Base-by-base conservation (phyloP, 2,888 invertebrate genomes). In the Trimorus sp. region DNA sequence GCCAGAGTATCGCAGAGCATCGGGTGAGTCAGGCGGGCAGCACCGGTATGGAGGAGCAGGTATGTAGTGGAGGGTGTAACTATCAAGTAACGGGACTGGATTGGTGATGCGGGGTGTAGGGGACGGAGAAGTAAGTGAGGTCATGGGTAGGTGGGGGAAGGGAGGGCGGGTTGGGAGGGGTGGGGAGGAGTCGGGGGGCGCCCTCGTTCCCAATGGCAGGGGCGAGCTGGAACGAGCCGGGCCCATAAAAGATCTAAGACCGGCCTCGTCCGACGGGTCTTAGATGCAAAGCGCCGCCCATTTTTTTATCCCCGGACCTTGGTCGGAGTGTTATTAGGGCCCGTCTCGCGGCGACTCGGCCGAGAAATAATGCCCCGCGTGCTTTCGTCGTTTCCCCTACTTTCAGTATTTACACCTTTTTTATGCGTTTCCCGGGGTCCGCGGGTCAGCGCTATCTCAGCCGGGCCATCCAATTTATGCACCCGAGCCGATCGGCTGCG, bases 271-370 rank as follows among this genome's bases (percentile, higher is more conserved):
- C 73, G 59, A 53, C 56, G 73, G 26, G 86, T 83, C 85, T 85
- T 84, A 88, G 87, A 87, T 90, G 88, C 89, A 90, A 90, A 85
- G 90, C 90, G 87, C 91, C 91, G 91, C 91, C 91, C 91, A 91
- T 91, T 91, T 91, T 91, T 91, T 89, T 88, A 88, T 88, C 87
- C 37, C 86, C 40, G 40, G 62, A 68, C 49, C 62, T 59, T 26
- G 65, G 69, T 65, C 51, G 54, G 60, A 82, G 78, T 80, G 78
- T 82, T 84, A 82, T 84, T 80, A 80, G 78, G 51, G 54, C 53
- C 59, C 76, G 56, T 68, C 63, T 73, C 60, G 26, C 26, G 58
- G 45, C 15, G 40, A 75, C 59, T 65, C 11, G 15, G 49, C 49
- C 40, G 59, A 69, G 37, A 42, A 80, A 80, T 65, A 75, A 75